Evolutionary conservation across 2,113 vertebrate genomes (phyloP).

Genomic region (Albula glossodonta): DNA sequence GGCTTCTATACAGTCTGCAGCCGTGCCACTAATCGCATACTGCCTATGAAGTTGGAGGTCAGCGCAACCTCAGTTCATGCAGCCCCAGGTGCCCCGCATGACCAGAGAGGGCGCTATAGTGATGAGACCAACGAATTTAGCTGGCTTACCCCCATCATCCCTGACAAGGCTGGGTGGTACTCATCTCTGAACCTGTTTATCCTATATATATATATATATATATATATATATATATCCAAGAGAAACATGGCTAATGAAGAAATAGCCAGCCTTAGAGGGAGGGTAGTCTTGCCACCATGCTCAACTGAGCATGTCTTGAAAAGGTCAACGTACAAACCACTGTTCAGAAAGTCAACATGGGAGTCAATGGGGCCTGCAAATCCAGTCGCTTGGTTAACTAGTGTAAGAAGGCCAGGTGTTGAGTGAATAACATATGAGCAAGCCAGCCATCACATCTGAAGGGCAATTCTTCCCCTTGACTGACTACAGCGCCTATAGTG

Average conservation of each 20-base stretch:
- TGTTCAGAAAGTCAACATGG: no score
- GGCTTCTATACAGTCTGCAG: no score
- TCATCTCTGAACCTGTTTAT: background rate
- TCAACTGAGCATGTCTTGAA: background rate
- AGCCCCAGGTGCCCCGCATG: no score
- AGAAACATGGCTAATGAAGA: background rate
- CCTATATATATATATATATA: background rate
- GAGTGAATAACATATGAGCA: constrained; percentile 11
- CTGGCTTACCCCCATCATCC: no score
- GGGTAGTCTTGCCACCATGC: background rate
- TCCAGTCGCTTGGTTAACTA: constrained; percentile 35
- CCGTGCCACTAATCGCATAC: no score
- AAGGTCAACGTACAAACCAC: constrained; percentile 35
- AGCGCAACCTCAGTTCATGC: no score
- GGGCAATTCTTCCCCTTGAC: constrained; percentile 16
- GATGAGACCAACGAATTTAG: no score
- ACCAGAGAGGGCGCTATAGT: no score
- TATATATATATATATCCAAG: no score
- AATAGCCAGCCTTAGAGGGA: background rate
- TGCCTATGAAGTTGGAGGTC: no score
- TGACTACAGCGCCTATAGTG: constrained; percentile 9
- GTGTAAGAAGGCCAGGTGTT: background rate
- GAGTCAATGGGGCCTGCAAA: constrained; percentile 6
- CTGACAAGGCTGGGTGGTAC: no score
- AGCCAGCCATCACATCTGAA: background rate